Base-by-base conservation (phyloP, 1,140 invertebrate genomes). In the Trichonephila inaurata region DNA sequence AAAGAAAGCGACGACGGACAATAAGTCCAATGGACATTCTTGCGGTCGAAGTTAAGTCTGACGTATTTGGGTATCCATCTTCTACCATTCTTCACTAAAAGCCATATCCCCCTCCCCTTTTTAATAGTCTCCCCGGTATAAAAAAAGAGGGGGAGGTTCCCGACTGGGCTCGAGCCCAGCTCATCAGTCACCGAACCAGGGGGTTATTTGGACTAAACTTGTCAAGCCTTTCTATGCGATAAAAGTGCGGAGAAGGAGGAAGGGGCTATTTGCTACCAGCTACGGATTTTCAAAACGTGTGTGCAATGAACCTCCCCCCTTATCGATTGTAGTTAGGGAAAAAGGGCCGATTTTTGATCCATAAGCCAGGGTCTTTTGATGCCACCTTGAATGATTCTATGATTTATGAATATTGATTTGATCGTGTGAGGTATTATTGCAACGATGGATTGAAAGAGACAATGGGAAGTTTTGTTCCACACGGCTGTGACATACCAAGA, bases 141-240 rank as follows among this genome's bases (percentile, higher is more conserved):
- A 77, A 77, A n/a, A 72, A 66, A 77, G 8, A 61, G 89, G 72
- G 89, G 89, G 89, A 69, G 51, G 40, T n/a, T 4, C 64, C 51
- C 6, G 28, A 51, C 19, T 28, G 89, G 66, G 66, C 69, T 69
- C 87, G 33, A 81, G 58, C 77, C 89, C 69, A 19, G 24, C 58
- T 91, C 89, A 91, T 91, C 89, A 91, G 69, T 91, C 89, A 91
- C 58, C 51, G 58, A 24, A 72, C 51, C n/a, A 66, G 40, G 58
- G 58, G 89, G 89, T 77, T 91, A 91, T 91, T 91, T 91, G 89
- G 89, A 91, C 89, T 91, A 82, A 82, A 82, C 72, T 89, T 91
- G 89, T 91, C 89, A 91, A n/a, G 69, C 58, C 16, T 51, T 82
- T 91, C 89, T 81, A 82, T 61, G 72, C 44, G 61, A 88, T 51